Evolutionary conservation across 2,888 invertebrate species (phyloP).

Genomic region (Orthosia gracilis): DNA sequence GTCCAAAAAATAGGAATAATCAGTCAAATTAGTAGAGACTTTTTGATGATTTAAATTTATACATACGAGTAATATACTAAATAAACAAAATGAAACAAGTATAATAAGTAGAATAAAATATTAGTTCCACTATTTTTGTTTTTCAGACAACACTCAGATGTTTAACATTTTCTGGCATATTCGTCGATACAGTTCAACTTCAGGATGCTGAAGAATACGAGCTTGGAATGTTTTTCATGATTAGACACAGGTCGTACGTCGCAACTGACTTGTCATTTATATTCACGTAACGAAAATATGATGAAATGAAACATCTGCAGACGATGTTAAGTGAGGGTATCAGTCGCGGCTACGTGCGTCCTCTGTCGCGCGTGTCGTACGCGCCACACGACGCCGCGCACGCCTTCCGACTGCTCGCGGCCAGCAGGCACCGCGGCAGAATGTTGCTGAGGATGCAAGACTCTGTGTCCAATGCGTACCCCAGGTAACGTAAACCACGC

Average conservation of each 20-base stretch:
- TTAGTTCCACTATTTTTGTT: neutral
- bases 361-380: no score
- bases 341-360: no score
- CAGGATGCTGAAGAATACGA: constrained; percentile 65
- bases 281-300: constrained; percentile 59
- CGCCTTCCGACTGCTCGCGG: no score
- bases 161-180: constrained; percentile 57
- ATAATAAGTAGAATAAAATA: neutral
- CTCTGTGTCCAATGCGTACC: neutral
- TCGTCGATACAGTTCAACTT: constrained; percentile 69
- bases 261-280: constrained; percentile 70
- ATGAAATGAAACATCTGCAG: constrained; percentile 59
- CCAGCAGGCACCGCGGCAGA: no score
- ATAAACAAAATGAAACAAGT: neutral
- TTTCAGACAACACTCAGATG: constrained; percentile 54
- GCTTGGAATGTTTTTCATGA: constrained; percentile 69
- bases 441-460: no score
- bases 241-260: constrained; percentile 59
- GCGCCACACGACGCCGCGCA: no score
- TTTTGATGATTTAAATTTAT: no score
- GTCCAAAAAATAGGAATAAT: constrained; percentile 42
- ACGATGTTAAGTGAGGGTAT: no score
- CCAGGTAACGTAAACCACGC: constrained; percentile 8
- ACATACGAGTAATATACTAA: neutral
- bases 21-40: no score